phyloP scores from a whole-genome alignment of 2,113 vertebrate species.

The Tylochromis polylepis region DNA sequence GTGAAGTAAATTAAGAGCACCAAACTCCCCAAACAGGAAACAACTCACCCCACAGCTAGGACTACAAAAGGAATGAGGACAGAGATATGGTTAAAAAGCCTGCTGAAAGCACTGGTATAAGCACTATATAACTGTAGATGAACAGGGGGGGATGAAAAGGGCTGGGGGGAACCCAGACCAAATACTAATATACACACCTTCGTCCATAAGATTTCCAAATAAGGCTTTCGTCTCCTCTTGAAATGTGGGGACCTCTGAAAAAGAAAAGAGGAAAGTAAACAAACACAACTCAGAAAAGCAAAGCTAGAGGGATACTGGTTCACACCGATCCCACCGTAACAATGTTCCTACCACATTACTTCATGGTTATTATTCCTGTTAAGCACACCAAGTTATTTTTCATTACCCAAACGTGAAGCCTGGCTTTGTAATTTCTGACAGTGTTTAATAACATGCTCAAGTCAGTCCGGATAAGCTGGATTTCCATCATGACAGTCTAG shows the following conservation, averaged over 20 bases:
- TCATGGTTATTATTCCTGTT: too few relatives aligned
- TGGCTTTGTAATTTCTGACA: not conserved
- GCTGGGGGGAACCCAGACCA: too few relatives aligned
- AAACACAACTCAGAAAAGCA: not conserved
- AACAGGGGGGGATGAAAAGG: not conserved
- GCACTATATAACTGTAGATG: not conserved
- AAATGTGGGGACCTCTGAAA: constrained; percentile 76
- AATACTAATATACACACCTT: constrained; percentile 65
- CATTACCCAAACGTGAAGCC: not conserved
- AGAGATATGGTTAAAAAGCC: not conserved
- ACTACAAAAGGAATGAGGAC: not conserved
- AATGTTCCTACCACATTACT: not conserved
- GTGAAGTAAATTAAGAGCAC: not conserved
- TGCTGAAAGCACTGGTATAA: not conserved
- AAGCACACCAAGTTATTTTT: not conserved
- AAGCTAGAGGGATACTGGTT: not conserved
- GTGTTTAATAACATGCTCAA: not conserved
- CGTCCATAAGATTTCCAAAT: constrained; percentile 83
- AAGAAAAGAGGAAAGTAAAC: not conserved
- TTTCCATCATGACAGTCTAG: not conserved
- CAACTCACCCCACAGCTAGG: not conserved
- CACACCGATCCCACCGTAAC: not conserved
- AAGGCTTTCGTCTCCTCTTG: constrained; percentile 75
- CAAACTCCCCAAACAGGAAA: not conserved
- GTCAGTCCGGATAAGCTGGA: not conserved